phyloP scores from a whole-genome alignment of 2,797 vertebrate genomes.

The Tangara arthus region DNA sequence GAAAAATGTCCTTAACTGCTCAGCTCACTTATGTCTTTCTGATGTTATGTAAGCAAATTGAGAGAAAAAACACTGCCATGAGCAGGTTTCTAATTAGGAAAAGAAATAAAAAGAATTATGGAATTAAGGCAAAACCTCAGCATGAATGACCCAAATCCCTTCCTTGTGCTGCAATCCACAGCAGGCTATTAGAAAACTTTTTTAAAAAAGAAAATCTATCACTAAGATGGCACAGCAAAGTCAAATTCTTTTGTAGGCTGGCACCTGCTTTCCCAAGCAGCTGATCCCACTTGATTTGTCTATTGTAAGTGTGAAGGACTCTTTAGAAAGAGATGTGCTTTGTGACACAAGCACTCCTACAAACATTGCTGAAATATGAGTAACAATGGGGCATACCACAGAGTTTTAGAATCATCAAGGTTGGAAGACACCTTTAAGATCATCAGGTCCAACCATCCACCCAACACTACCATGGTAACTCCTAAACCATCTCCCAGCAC shows the following conservation, averaged over 20 bases:
- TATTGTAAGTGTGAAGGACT: background rate
- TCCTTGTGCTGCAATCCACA: constrained; percentile 14
- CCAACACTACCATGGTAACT: background rate
- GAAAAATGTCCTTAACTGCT: background rate
- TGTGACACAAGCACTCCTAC: background rate
- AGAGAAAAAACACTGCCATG: background rate
- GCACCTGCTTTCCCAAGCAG: background rate
- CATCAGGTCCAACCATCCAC: background rate
- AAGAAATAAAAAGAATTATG: constrained; percentile 47
- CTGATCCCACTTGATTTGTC: background rate
- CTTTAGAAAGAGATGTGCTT: background rate
- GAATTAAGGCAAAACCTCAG: constrained; percentile 54
- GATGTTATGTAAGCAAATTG: constrained; percentile 30
- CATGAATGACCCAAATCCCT: constrained; percentile 51
- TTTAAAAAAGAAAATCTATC: background rate
- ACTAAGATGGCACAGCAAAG: background rate
- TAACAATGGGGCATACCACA: background rate
- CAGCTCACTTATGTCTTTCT: background rate
- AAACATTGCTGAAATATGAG: background rate
- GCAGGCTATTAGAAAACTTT: background rate
- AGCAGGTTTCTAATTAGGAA: constrained; percentile 46
- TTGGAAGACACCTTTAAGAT: background rate
- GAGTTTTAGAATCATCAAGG: background rate
- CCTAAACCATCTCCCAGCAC: background rate
- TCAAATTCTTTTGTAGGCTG: constrained; percentile 16